Conservation (phyloP, 2,113 vertebrate genomes). For the Colossoma macropomum region DNA sequence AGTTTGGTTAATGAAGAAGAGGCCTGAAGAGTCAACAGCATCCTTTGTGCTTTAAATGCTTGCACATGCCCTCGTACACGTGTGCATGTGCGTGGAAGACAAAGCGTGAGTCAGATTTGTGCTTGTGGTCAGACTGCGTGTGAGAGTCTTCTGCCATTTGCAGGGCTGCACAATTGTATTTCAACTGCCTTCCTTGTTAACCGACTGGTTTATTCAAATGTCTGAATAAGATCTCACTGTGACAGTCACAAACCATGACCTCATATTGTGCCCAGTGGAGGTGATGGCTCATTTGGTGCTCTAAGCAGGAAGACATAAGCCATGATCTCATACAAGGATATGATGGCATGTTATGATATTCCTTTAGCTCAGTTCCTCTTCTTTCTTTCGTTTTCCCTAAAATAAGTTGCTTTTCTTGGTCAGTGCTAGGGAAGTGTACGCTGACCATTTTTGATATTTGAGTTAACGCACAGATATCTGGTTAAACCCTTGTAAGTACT, state of each 20-base stretch:
- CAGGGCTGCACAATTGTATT: neutral
- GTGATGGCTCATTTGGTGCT: neutral
- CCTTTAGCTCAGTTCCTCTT: neutral
- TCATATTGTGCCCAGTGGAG: no score
- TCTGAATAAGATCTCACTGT: no score
- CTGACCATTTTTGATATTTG: no score
- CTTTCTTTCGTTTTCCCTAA: neutral
- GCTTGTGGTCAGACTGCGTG: neutral
- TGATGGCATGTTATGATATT: neutral
- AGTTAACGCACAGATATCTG: no score
- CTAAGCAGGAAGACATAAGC: neutral
- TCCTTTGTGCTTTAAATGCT: constrained; percentile 55
- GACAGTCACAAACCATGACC: neutral
- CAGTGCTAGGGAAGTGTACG: no score
- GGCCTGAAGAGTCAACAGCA: constrained; percentile 44
- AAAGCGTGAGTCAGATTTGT: neutral
- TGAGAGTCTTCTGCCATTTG: neutral
- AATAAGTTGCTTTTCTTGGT: neutral
- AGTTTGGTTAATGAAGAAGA: constrained; percentile 46
- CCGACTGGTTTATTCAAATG: neutral
- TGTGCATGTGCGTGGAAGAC: neutral
- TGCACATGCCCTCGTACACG: constrained; percentile 31
- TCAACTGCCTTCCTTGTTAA: neutral
- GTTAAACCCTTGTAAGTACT: no score
- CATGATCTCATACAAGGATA: neutral